Evolutionary conservation across 2,113 vertebrate species (phyloP), one percentile per base, ranked within the genome.

Genomic region (Cyphomyrus discorhynchus): DNA sequence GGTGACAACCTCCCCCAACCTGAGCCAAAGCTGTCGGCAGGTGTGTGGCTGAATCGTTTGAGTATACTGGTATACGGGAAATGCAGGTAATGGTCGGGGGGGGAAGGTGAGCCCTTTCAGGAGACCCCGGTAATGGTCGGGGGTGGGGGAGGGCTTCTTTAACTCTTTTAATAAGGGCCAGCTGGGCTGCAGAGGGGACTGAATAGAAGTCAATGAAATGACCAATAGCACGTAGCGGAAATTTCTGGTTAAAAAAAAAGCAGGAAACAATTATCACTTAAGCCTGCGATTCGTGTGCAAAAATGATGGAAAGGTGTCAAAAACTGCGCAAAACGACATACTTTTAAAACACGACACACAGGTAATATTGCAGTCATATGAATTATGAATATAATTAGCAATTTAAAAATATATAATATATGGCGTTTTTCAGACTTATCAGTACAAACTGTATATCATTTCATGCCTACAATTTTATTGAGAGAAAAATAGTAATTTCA

Each of bases 21-120:
- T 90, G 89, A 88, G 87, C 91, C 92, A 90, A 91, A 91, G 93
- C 90, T 92, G 46, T 86, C 52, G 80, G 53, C 10, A 86, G 50
- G 19, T 87, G 83, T 45, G 70, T 58, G 83, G 13, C 11, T 56
- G 52, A 88, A 49, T 45, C 21, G 13, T 56, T 11, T 31, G 7
- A 15, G 35, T 6, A 58, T 27, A 52, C 9, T 9, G 50, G n/a
- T 19, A 17, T n/a, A 31, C 19, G n/a, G 77, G 35, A 35, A 5
- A 46, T 49, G 21, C 24, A 53, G 74, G 77, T 53, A 42, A 24
- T n/a, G 7, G n/a, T 2, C 0, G n/a, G 7, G 7, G 31, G 39
- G 42, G 45, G 5, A 0, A 35, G 66, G 42, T 70, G 24, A 45
- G 19, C 35, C 27, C 35, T 31, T 31, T 74, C 66, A 31, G 27